Percentiles rank a stretch among this genome's conserved stretches.
phyloP scores from a whole-genome alignment of 1,140 invertebrate genomes.

The Adelges cooleyi region DNA sequence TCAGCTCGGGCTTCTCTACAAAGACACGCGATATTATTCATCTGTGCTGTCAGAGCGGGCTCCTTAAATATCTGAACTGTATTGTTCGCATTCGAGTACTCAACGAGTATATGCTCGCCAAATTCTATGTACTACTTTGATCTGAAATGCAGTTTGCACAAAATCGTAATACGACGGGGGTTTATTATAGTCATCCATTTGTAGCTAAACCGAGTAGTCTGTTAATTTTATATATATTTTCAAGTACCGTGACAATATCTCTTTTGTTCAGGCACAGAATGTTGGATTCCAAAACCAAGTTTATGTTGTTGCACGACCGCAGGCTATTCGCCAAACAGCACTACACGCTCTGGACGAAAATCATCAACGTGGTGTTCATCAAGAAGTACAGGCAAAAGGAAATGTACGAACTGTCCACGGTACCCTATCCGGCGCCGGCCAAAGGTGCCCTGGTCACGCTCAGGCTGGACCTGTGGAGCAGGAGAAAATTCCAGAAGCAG shows the following conservation, averaged over 20 bases:
- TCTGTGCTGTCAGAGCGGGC: too few relatives aligned
- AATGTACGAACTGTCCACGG: constrained; percentile 55
- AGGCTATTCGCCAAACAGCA: constrained; percentile 51
- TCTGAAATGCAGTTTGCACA: too few relatives aligned
- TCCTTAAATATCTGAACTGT: too few relatives aligned
- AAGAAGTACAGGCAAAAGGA: constrained; percentile 42
- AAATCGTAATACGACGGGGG: too few relatives aligned
- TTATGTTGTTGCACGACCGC: constrained; percentile 53
- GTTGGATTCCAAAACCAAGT: constrained; percentile 55
- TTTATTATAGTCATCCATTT: not conserved
- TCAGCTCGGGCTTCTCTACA: too few relatives aligned
- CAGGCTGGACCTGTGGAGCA: constrained; percentile 51
- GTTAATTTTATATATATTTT: not conserved
- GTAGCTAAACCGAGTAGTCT: not conserved
- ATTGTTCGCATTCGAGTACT: too few relatives aligned
- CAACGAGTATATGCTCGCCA: too few relatives aligned
- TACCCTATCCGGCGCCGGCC: constrained; percentile 53
- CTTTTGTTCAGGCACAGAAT: constrained; percentile 47
- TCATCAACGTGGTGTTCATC: constrained; percentile 62
- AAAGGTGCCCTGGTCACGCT: constrained; percentile 42
- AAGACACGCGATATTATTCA: too few relatives aligned
- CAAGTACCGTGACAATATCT: not conserved
- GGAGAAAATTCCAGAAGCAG: constrained; percentile 40
- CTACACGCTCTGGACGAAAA: constrained; percentile 62
- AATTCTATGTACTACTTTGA: too few relatives aligned